A percentile compares a stretch with the other conserved stretches of the same genome.
These are phyloP conservation scores for Drosophila elegans DNA, from an alignment of 1,140 invertebrate species.

Conservation along the genomic window DNA sequence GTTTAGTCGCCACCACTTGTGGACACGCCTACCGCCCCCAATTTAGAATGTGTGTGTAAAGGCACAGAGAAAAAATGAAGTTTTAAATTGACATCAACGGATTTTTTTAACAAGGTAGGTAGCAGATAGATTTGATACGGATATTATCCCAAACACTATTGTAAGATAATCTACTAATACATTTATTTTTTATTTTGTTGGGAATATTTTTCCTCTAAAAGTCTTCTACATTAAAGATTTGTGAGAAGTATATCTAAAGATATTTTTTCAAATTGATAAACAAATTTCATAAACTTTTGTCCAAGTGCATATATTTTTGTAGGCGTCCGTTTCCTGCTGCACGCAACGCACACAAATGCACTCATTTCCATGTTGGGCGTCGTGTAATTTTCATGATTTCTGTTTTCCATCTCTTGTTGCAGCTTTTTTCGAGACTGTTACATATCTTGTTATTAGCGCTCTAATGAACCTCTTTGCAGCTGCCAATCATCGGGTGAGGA, in stretches of 20 bases:
- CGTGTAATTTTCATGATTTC: conserved; percentile 48
- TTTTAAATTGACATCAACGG: background rate
- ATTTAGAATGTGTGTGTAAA: background rate
- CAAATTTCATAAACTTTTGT: background rate
- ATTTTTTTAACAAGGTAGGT: no score
- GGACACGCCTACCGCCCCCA: conserved; percentile 29
- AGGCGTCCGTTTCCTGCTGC: conserved; percentile 46
- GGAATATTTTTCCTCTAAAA: no score
- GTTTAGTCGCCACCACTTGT: conserved; percentile 24
- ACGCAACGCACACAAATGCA: conserved; percentile 44
- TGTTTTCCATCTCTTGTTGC: conserved; percentile 45
- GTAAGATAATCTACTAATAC: no score
- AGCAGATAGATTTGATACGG: no score
- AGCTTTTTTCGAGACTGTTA: conserved; percentile 37
- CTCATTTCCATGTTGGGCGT: conserved; percentile 47
- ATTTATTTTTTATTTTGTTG: no score
- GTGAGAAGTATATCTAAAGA: no score
- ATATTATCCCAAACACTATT: no score
- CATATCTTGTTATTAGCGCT: conserved; percentile 69
- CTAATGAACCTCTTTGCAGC: conserved; percentile 73
- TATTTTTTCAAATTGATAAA: background rate
- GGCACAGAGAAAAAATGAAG: background rate
- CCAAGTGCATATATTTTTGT: conserved; percentile 19
- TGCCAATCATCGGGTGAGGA: conserved; percentile 56
- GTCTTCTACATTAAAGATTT: no score